Conservation (phyloP, 1,140 invertebrate genomes). For the Calosoma granatense region DNA sequence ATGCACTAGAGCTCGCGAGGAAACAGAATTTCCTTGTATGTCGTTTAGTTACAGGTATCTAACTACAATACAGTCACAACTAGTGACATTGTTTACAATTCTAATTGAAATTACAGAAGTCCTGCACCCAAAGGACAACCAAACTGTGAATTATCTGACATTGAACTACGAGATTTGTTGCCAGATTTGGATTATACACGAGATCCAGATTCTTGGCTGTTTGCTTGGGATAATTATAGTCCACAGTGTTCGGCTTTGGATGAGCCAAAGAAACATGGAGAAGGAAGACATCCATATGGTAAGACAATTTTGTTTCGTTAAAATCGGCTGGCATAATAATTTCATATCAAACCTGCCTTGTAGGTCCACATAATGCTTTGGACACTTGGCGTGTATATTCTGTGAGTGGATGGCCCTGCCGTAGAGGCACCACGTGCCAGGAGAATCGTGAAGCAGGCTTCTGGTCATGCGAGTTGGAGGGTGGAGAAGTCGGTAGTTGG, state of each 20-base stretch:
- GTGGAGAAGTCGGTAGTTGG: constrained; percentile 56
- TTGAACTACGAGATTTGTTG: constrained; percentile 55
- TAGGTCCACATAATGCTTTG: constrained; percentile 19
- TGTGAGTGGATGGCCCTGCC: constrained; percentile 65
- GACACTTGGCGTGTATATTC: constrained; percentile 56
- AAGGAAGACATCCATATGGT: background rate
- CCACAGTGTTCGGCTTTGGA: constrained; percentile 25
- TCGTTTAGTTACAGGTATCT: constrained; percentile 59
- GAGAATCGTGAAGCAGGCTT: constrained; percentile 61
- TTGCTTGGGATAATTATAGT: constrained; percentile 47
- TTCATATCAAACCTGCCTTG: too few species aligned
- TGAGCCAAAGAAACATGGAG: background rate
- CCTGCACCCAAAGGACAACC: constrained; percentile 22
- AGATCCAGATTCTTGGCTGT: constrained; percentile 49
- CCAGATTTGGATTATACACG: constrained; percentile 52
- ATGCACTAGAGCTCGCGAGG: constrained; percentile 47
- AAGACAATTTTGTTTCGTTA: too few species aligned
- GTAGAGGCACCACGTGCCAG: constrained; percentile 54
- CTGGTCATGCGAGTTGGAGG: constrained; percentile 68
- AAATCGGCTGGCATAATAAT: too few species aligned
- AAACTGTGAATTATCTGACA: constrained; percentile 59
- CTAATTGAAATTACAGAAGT: constrained; percentile 27
- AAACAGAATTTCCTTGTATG: constrained; percentile 53
- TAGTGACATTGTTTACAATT: too few species aligned
- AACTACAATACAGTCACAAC: background rate